Evolutionary conservation across 2,797 vertebrate species (phyloP).

Genomic region (Xenentodon cancila): DNA sequence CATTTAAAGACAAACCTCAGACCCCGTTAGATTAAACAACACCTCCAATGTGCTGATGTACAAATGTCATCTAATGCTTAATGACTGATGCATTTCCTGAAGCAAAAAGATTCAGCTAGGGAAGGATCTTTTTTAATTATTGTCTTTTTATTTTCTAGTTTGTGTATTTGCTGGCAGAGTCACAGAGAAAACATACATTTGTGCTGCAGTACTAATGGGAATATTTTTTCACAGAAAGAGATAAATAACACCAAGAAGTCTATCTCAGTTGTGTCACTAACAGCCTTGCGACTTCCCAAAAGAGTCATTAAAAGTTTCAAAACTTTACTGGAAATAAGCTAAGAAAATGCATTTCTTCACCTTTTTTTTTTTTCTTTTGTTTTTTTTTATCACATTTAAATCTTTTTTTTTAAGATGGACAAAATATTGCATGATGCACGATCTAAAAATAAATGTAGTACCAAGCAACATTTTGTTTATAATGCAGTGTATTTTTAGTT

Average conservation of each 20-base stretch:
- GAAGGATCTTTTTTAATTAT: too few relatives aligned
- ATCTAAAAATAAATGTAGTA: constrained; percentile 10
- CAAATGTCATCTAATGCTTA: too few relatives aligned
- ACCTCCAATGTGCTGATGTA: too few relatives aligned
- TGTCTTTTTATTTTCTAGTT: background rate
- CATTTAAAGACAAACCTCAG: too few relatives aligned
- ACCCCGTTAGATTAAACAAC: too few relatives aligned
- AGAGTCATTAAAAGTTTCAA: constrained; percentile 78
- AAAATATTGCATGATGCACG: background rate
- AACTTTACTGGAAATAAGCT: constrained; percentile 48
- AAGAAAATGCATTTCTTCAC: constrained; percentile 15
- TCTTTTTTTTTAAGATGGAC: background rate
- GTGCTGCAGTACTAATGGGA: constrained; percentile 31
- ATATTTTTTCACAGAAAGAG: constrained; percentile 27
- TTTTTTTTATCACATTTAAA: constrained; percentile 10
- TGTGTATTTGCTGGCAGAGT: constrained; percentile 3
- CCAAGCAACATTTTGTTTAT: background rate
- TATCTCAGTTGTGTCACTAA: constrained; percentile 51
- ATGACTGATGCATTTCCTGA: too few relatives aligned
- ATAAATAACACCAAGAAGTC: constrained; percentile 43
- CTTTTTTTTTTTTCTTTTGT: background rate
- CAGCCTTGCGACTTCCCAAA: constrained; percentile 66
- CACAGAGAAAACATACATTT: constrained; percentile 43
- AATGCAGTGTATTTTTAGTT: too few relatives aligned
- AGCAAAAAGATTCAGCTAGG: too few relatives aligned